These are phyloP conservation scores for Campylomormyrus tamandua DNA, from an alignment of 2,113 vertebrate species.

Conservation along the genomic window DNA sequence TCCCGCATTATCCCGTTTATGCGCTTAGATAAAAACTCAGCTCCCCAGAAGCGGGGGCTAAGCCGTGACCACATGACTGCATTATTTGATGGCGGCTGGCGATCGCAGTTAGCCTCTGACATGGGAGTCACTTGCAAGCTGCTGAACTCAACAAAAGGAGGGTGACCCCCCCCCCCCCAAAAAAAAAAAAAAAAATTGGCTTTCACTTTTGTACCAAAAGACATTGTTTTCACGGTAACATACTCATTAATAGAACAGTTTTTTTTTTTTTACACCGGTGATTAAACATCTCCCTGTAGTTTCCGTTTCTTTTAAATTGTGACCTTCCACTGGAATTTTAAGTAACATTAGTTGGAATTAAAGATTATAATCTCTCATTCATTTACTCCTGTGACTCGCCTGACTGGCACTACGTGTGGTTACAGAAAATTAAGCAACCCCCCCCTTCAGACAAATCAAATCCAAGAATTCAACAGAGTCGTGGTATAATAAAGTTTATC, in stretches of 20 bases:
- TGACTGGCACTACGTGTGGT: neutral
- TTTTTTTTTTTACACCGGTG: neutral
- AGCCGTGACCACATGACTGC: neutral
- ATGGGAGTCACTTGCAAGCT: neutral
- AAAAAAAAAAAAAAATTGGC: neutral
- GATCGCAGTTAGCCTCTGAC: neutral
- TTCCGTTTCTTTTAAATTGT: neutral
- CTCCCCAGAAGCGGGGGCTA: neutral
- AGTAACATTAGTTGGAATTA: neutral
- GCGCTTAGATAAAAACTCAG: neutral
- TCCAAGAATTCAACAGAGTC: neutral
- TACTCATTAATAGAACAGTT: neutral
- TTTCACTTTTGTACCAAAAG: neutral
- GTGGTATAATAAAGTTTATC: neutral
- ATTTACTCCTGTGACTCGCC: neutral
- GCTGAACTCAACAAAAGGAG: neutral
- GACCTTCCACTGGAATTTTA: neutral
- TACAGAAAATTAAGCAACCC: neutral
- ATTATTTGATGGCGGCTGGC: neutral
- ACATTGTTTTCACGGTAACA: neutral
- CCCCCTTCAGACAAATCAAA: neutral
- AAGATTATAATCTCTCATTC: neutral
- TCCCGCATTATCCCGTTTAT: neutral
- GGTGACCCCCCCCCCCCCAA: neutral
- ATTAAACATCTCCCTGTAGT: neutral